Evolutionary conservation across 2,113 vertebrate species (phyloP), one percentile per base, ranked within the genome.

Genomic region (Microcebus ravelobensis): DNA sequence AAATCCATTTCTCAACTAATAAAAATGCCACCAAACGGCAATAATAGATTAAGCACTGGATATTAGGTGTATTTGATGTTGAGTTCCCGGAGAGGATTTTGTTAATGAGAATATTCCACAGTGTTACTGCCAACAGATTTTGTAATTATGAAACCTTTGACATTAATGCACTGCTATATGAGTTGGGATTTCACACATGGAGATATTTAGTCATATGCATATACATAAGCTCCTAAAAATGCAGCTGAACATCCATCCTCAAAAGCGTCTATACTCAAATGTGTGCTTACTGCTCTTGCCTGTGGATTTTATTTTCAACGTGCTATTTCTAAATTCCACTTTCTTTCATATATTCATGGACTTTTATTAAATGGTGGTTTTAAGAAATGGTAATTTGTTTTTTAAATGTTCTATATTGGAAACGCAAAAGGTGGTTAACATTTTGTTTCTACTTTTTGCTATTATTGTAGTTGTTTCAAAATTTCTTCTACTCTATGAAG

Each of bases 91-190:
- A 76, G 91, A 93, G 48, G 63, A 74, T 85, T 94, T 91, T 87
- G 82, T 79, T 95, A 93, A 87, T 82, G 65, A 96, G 83, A 90
- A 71, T 80, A 67, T 89, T 76, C 42, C 68, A 61, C 25, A 55
- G n/a, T 36, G 65, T 88, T 88, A 68, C 36, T 50, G 45, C 23
- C 74, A 80, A 67, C 27, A 52, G 73, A 93, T 1, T 82, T 81
- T 61, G 50, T 65, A 67, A 92, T 94, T 80, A 79, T 52, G 57
- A 91, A 95, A 79, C 4, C 29, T 91, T 36, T 55, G 89, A 85
- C 87, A 91, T n/a, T 20, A 89, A 81, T 15, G 31, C 45, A 59
- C 15, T 1, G 5, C 65, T 42, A 1, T 21, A 42, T 21, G 48
- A 95, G 23, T 27, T 83, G 93, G 59, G 23, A 68, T 91, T 94